A percentile compares a stretch with the other conserved stretches of the same genome.
Evolutionary conservation across 2,888 invertebrate species (phyloP).

Genomic region (Gryllus longicercus): DNA sequence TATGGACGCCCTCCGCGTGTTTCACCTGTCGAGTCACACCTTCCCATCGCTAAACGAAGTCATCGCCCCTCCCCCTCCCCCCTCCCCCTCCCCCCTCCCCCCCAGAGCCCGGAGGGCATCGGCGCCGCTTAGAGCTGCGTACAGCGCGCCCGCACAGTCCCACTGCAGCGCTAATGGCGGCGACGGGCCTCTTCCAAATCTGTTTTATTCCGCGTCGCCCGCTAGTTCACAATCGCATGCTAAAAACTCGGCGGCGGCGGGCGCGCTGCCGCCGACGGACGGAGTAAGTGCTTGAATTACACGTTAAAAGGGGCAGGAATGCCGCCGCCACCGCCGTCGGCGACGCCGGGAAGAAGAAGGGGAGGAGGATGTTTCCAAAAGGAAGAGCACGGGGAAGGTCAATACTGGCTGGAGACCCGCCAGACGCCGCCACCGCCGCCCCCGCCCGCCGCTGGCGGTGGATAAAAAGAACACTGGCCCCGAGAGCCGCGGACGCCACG

Average conservation of each 20-base stretch:
- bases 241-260: not conserved
- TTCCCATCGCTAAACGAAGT: too few relatives aligned
- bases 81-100: too few relatives aligned
- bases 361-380: not conserved
- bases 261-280: not conserved
- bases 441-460: not conserved
- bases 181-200: not conserved
- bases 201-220: slow-evolving; percentile 4
- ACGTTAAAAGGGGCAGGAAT: slow-evolving; percentile 17
- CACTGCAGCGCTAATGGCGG: too few relatives aligned
- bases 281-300: slow-evolving; percentile 11
- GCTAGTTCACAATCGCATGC: slow-evolving; percentile 9
- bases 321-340: not conserved
- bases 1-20: too few relatives aligned
- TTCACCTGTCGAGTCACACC: too few relatives aligned
- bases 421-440: not conserved
- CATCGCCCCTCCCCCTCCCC: too few relatives aligned
- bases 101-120: too few relatives aligned
- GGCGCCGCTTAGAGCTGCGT: too few relatives aligned
- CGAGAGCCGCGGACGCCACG: not conserved
- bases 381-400: slow-evolving; percentile 8
- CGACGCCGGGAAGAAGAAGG: not conserved
- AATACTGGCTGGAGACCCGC: not conserved
- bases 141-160: too few relatives aligned
- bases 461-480: not conserved